These are phyloP conservation scores for Syrista parreyssii DNA, from an alignment of 2,888 invertebrate genomes.

Conservation along the genomic window DNA sequence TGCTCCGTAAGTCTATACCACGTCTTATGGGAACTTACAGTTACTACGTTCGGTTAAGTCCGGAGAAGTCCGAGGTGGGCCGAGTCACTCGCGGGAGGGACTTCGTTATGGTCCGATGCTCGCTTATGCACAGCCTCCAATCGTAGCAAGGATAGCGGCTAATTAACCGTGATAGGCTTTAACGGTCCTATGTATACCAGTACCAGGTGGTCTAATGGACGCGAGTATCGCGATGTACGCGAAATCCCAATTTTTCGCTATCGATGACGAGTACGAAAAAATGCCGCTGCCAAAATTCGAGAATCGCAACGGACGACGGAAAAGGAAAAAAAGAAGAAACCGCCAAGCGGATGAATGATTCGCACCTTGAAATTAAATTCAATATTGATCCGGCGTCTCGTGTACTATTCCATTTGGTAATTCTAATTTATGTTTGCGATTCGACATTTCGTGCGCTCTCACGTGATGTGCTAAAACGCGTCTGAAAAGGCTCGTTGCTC, in stretches of 20 bases:
- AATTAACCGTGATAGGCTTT: slow-evolving; percentile 52
- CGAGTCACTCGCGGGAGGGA: slow-evolving; percentile 43
- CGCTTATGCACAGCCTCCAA: slow-evolving; percentile 43
- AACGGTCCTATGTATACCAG: slow-evolving; percentile 33
- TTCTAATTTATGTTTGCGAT: slow-evolving; percentile 24
- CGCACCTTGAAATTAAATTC: background rate
- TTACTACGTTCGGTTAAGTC: background rate
- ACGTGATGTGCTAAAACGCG: slow-evolving; percentile 39
- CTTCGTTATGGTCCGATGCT: slow-evolving; percentile 51
- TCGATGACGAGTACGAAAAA: background rate
- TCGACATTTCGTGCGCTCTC: slow-evolving; percentile 14
- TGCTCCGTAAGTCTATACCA: background rate
- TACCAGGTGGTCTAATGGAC: slow-evolving; percentile 42
- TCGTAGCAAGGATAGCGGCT: slow-evolving; percentile 46
- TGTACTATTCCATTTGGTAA: slow-evolving; percentile 17
- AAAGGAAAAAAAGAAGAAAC: background rate
- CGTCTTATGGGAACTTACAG: background rate
- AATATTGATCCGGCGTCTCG: slow-evolving; percentile 2
- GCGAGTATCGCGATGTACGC: background rate
- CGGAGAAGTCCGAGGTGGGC: slow-evolving; percentile 35
- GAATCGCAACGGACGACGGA: background rate
- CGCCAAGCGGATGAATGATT: background rate
- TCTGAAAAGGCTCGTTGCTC: slow-evolving; percentile 1
- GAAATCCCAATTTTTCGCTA: background rate
- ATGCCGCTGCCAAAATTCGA: background rate